Base-by-base conservation (phyloP, 2,113 vertebrate species). In the Austrofundulus limnaeus region DNA sequence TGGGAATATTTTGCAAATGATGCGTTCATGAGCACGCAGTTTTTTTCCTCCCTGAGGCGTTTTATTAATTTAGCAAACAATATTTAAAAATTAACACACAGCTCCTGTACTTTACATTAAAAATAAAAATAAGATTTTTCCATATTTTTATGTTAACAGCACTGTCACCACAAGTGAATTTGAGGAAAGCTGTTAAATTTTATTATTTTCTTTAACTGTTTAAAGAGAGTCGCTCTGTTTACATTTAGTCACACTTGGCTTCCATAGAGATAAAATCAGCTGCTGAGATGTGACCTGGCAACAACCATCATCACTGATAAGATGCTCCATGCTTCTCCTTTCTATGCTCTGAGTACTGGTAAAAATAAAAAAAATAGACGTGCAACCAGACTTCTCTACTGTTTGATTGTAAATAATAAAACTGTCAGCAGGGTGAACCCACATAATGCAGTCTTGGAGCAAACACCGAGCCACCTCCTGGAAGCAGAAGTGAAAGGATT, bases 231-330 rank as follows among this genome's bases (percentile, higher is more conserved):
- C 75, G 66, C 43, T 60, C 23, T 86, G 82, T 83, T 82, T 75
- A 85, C 75, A 52, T 41, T 62, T 25, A 66, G 70, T 43, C 70
- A 69, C 83, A 52, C 61, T 79, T 78, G 59, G 78, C 75, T 58
- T 21, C 80, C 86, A 84, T 82, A 66, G 86, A 43, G 75, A 88
- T 80, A 31, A 56, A 66, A 66, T 72, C 64, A 67, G 64, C 74
- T 66, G 82, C 59, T 55, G 49, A 38, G 58, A 69, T 56, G 58
- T 59, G 24, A 37, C 56, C 70, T 81, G 68, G 28, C 68, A 67
- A 77, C 70, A 59, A 58, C 16, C 42, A 54, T 38, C 48, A 51
- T 38, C 51, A 10, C 28, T 42, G 42, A 24, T 57, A 21, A 55
- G 20, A 20, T 19, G 15, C 38, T 7, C 24, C 14, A 41, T 41